Evolutionary conservation across 1,140 invertebrate species (phyloP), one percentile per base, ranked within the genome.

Genomic region (Penaeus japonicus): DNA sequence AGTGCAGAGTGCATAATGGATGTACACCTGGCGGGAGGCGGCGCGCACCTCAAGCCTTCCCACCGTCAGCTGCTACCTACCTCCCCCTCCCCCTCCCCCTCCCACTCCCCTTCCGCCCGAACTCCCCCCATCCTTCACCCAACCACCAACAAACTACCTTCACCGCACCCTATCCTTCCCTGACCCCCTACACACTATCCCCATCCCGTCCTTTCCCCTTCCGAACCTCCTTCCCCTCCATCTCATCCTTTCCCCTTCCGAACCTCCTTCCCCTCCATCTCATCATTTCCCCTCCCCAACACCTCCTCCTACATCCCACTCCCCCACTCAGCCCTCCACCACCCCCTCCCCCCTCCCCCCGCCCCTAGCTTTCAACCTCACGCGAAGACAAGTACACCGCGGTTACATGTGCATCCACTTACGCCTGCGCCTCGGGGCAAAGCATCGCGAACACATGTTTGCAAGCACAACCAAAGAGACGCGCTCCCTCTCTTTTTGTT

Each of bases 1-100:
- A 88, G 86, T 88, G 80, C 86, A 73, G 4, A 20, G 4, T 88
- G 65, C 47, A 88, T 88, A 82, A 88, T 88, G 55, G 20, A 88
- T n/a, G 27, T 18, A 3, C 86, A 83, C 79, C 77, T 87, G 85
- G 47, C 47, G 15, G 47, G 47, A 47, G 47, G 47, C 47, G 15
- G 7, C 47, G 47, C 1, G 10, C 47, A 47, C 47, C 47, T 47
- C 47, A 47, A 47, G 10, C 47, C 47, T 47, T 47, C 47, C 47
- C 47, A 47, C 47, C 47, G 47, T 47, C 47, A 47, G 47, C 47
- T 54, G 30, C 4, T 70, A 10, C 82, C 39, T 22, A 17, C 2
- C 1, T 22, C 27, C n/a, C 22, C 32, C 80, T 17, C 4, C 18
- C 54, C 1, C 10, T 54, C 18, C 4, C 79, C 22, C 47, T 17